These are phyloP conservation scores for Drosophila barbarae DNA, from an alignment of 2,888 invertebrate species.

Conservation along the genomic window DNA sequence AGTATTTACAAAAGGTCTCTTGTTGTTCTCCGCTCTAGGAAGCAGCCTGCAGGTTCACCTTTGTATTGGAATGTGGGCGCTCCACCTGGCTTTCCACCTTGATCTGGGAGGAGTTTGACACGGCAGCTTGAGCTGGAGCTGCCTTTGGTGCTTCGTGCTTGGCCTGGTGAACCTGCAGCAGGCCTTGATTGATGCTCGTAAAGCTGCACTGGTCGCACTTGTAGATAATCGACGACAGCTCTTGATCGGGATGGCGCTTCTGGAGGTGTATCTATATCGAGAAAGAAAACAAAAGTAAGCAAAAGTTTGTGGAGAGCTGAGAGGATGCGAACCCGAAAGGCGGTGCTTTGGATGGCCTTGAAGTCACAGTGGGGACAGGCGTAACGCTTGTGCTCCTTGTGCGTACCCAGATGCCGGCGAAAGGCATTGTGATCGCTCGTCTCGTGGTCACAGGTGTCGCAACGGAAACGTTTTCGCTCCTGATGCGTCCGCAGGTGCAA, in stretches of 20 bases:
- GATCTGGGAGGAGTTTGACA: conserved; percentile 63
- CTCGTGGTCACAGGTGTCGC: conserved; percentile 86
- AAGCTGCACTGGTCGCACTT: conserved; percentile 77
- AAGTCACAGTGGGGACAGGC: conserved; percentile 89
- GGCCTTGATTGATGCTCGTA: conserved; percentile 77
- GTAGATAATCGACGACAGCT: conserved; percentile 81
- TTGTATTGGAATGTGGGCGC: conserved; percentile 60
- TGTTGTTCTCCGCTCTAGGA: background rate
- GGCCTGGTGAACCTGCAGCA: conserved; percentile 76
- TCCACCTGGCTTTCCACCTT: conserved; percentile 77
- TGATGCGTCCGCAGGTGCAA: conserved; percentile 80
- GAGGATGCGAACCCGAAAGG: conserved; percentile 82
- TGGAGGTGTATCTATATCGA: conserved; percentile 83
- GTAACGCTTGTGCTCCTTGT: conserved; percentile 88
- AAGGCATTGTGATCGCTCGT: conserved; percentile 91
- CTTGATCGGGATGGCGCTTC: conserved; percentile 87
- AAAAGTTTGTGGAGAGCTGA: accelerated
- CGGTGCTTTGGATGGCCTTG: conserved; percentile 89
- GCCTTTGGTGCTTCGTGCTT: conserved; percentile 66
- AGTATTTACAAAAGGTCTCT: conserved; percentile 9
- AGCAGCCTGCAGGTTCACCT: conserved; percentile 16
- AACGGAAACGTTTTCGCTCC: conserved; percentile 83
- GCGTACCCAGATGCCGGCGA: conserved; percentile 86
- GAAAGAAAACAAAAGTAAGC: too few relatives aligned
- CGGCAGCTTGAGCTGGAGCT: background rate